A percentile compares a stretch with the other conserved stretches of the same genome.
Conservation (phyloP, 2,888 invertebrate genomes). For the Amiota communis region DNA sequence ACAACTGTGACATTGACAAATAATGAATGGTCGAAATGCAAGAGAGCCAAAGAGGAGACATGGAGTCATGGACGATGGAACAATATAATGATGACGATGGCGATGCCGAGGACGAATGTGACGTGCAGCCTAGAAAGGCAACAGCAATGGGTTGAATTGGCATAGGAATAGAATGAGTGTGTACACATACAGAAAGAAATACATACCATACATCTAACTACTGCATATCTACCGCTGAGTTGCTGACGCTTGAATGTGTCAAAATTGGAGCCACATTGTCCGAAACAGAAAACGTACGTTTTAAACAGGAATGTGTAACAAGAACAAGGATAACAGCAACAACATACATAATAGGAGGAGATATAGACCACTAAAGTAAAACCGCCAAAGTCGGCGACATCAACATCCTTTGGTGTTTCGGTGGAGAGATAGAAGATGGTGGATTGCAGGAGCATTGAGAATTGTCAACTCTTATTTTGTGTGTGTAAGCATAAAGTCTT, state of each 20-base stretch:
- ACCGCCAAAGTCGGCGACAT: constrained; percentile 16
- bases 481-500: constrained; percentile 55
- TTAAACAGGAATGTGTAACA: too few relatives aligned
- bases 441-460: constrained; percentile 24
- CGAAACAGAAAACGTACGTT: constrained; percentile 65
- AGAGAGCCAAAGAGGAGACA: constrained; percentile 29
- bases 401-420: neutral
- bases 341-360: constrained; percentile 26
- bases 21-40: constrained; percentile 64
- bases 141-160: too few relatives aligned
- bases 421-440: constrained; percentile 9
- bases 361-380: constrained; percentile 39
- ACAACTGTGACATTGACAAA: constrained; percentile 67
- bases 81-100: neutral
- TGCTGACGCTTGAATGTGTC: constrained; percentile 68
- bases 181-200: too few relatives aligned
- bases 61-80: constrained; percentile 26
- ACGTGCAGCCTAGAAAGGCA: neutral
- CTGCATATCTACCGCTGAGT: constrained; percentile 21
- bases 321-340: constrained; percentile 32
- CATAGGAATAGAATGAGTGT: too few relatives aligned
- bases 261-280: constrained; percentile 73
- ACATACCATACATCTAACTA: too few relatives aligned
- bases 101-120: neutral
- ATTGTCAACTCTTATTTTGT: constrained; percentile 21